Evolutionary conservation across 2,113 vertebrate genomes (phyloP).

Genomic region (Microtus richardsoni): DNA sequence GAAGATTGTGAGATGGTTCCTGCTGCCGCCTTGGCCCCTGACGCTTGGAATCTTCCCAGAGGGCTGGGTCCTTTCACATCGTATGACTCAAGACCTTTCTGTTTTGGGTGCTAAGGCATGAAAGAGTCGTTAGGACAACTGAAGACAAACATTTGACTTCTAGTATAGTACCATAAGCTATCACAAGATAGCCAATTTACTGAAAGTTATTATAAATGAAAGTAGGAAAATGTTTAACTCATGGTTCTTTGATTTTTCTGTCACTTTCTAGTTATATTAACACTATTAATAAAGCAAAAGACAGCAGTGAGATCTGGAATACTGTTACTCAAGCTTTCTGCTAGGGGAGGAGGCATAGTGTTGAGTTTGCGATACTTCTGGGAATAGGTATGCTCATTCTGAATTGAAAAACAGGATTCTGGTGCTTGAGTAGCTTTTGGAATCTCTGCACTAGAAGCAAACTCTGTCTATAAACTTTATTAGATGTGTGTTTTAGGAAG

Average conservation of each 20-base stretch:
- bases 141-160: not conserved
- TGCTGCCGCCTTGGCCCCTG: not conserved
- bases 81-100: not conserved
- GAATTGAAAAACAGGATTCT: not conserved
- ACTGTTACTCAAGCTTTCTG: not conserved
- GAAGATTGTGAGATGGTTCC: not conserved
- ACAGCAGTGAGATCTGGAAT: not conserved
- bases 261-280: not conserved
- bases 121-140: not conserved
- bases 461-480: not conserved
- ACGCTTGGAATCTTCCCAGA: not conserved
- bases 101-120: not conserved
- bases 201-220: not conserved
- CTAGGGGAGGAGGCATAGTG: not conserved
- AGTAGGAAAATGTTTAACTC: not conserved
- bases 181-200: not conserved
- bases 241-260: slow-evolving; percentile 32
- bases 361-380: not conserved
- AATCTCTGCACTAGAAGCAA: not conserved
- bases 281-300: not conserved
- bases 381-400: not conserved
- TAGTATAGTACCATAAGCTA: not conserved
- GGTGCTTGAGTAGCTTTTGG: not conserved
- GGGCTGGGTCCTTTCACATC: not conserved
- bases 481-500: not conserved